Evolutionary conservation across 2,113 vertebrate genomes (phyloP).

Genomic region (Condylura cristata): DNA sequence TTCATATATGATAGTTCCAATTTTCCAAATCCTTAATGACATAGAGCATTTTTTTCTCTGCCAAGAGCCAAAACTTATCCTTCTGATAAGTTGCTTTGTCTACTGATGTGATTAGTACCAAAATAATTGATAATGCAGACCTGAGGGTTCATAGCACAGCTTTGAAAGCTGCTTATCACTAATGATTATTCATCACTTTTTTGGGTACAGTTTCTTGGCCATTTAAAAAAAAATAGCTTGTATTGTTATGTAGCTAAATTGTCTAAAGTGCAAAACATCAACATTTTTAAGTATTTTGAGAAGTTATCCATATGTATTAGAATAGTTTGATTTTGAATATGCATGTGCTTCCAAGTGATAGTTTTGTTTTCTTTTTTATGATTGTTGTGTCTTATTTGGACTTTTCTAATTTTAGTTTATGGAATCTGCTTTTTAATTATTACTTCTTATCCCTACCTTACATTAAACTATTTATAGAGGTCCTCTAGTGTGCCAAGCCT

Average conservation of each 20-base stretch:
- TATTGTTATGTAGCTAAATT: conserved; percentile 5
- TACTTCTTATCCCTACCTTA: neutral
- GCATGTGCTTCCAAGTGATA: neutral
- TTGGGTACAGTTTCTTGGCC: neutral
- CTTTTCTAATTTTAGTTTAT: conserved; percentile 9
- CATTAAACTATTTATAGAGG: conserved; percentile 11
- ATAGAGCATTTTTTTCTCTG: neutral
- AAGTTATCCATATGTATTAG: neutral
- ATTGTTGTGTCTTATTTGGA: neutral
- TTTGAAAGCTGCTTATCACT: neutral
- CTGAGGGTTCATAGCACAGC: neutral
- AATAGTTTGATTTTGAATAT: neutral
- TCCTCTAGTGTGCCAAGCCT: neutral
- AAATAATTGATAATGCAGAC: neutral
- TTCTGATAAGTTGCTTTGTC: neutral
- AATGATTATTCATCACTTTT: neutral
- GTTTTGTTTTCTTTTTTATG: neutral
- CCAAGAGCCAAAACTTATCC: neutral
- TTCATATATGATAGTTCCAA: neutral
- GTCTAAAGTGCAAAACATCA: neutral
- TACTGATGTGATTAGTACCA: conserved; percentile 20
- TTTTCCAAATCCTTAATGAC: neutral
- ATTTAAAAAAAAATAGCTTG: neutral
- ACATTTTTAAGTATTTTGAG: neutral
- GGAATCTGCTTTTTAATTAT: neutral